phyloP scores from a whole-genome alignment of 2,888 invertebrate genomes.

The Ephialtes manifestator region DNA sequence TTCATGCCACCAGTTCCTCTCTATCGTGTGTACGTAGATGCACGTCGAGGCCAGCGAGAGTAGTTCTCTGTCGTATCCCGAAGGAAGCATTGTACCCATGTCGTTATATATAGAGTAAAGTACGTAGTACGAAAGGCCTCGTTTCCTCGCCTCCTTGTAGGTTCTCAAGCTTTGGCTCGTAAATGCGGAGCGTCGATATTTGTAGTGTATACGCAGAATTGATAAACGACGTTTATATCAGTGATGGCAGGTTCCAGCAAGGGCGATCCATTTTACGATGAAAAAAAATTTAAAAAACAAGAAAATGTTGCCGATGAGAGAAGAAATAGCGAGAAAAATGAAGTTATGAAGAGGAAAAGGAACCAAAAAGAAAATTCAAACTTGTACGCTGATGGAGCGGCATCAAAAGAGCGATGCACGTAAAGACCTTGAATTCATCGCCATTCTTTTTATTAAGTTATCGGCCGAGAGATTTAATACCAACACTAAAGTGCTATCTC shows the following conservation, averaged over 20 bases:
- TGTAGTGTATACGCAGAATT: conserved; percentile 24
- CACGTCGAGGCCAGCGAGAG: not conserved
- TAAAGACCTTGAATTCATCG: not conserved
- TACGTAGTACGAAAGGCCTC: not conserved
- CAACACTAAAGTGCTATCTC: conserved; percentile 49
- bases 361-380: not conserved
- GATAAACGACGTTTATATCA: conserved; percentile 32
- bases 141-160: not conserved
- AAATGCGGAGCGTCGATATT: conserved; percentile 7
- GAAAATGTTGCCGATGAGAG: not conserved
- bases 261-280: conserved; percentile 12
- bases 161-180: conserved; percentile 25
- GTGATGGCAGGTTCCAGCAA: conserved; percentile 12
- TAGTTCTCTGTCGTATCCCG: not conserved
- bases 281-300: too few relatives aligned
- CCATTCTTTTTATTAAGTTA: conserved; percentile 25
- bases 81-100: conserved; percentile 23
- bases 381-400: not conserved
- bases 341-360: not conserved
- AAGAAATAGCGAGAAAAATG: not conserved
- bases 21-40: not conserved
- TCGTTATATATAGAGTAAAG: not conserved
- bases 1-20: not conserved
- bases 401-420: not conserved
- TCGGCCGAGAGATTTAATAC: conserved; percentile 30